Evolutionary conservation across 2,888 invertebrate species (phyloP), one percentile per base, ranked within the genome.

Genomic region (Stegana nigrithorax): DNA sequence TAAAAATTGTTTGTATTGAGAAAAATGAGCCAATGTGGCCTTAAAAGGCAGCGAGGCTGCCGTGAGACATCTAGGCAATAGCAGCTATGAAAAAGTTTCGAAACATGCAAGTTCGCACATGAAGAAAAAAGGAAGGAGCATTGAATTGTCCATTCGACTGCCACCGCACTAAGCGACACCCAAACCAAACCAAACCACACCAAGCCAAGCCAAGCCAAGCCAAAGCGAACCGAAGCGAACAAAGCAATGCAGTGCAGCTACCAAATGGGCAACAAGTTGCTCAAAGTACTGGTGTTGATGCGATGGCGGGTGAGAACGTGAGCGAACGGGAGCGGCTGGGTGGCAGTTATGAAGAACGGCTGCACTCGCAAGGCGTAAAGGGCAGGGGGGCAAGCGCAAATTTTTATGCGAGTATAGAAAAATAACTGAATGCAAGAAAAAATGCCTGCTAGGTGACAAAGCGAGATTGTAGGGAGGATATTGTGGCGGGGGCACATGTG

Each of bases 11-110:
- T 59, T 65, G 62, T 64, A 67, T 60, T 59, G 68, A 64, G 63
- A 74, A 73, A 66, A 72, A 72, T 73, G 69, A 69, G 72, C 72
- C 69, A 80, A 80, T 75, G 80, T 73, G 78, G 74, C 75, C 73
- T 73, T 76, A 74, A 76, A 76, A 71, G 67, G 71, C 63, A 47
- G 23, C 36, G n/a, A 32, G 26, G 14, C 29, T 10, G 29, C 6
- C 29, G 10, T 7, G 29, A 6, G 10, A 10, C 10, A 7, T 29
- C 4, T 17, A 39, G 39, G n/a, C 19, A 60, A 42, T 25, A 61
- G 62, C 45, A 62, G 63, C 69, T 67, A 67, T 60, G 67, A 60
- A 73, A 73, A 72, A 72, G 68, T 63, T 66, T 63, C 63, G 6
- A 62, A 72, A 75, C 71, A 78, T 72, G 74, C 74, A 72, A 76